phyloP scores from a whole-genome alignment of 2,113 vertebrate genomes.

The Myotis yumanensis region DNA sequence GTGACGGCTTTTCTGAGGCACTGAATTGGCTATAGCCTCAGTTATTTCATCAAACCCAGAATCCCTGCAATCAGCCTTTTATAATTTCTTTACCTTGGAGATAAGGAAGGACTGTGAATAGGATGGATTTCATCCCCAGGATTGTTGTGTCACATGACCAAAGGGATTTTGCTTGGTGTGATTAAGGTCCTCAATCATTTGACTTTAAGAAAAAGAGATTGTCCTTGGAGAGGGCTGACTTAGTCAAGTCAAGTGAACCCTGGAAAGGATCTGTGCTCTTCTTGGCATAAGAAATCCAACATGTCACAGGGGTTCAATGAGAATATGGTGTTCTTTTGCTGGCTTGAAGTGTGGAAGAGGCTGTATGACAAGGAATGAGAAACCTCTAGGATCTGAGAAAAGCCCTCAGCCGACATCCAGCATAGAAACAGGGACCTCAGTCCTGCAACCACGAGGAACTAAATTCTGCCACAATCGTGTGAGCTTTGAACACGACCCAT shows the following conservation, averaged over 20 bases:
- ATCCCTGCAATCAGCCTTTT: neutral
- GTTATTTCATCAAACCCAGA: conserved; percentile 24
- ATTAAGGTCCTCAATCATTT: neutral
- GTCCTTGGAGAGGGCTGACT: neutral
- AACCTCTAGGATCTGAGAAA: neutral
- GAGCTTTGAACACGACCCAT: neutral
- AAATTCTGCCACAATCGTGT: neutral
- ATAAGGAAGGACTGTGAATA: neutral
- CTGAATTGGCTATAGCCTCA: neutral
- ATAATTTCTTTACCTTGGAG: neutral
- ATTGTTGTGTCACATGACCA: neutral
- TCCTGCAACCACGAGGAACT: neutral
- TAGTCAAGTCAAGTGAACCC: neutral
- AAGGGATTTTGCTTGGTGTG: neutral
- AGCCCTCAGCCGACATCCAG: neutral
- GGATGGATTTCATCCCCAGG: neutral
- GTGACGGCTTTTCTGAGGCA: neutral
- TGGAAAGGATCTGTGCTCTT: neutral
- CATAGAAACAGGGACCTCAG: neutral
- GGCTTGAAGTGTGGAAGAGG: neutral
- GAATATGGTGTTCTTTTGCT: neutral
- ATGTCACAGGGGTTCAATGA: neutral
- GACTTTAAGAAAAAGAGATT: neutral
- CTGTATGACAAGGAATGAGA: neutral
- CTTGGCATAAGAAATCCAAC: neutral